phyloP scores from a whole-genome alignment of 1,140 invertebrate genomes.

The Panagrolaimus sp. region DNA sequence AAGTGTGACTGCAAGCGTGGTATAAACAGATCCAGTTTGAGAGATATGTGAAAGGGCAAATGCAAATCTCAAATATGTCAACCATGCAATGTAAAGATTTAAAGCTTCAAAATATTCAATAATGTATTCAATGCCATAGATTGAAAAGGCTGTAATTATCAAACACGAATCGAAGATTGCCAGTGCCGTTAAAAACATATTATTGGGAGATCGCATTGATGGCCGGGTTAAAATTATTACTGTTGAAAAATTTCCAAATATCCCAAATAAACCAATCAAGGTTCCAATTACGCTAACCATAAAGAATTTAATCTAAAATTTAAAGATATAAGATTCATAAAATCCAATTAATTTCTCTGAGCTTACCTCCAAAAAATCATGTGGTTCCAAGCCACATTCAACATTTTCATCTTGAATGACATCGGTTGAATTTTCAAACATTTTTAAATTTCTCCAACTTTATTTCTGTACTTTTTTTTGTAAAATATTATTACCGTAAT shows the following conservation, averaged over 20 bases:
- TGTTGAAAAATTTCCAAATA: slow-evolving; percentile 10
- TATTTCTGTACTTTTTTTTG: too few relatives aligned
- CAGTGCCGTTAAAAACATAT: slow-evolving; percentile 3
- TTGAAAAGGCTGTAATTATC: slow-evolving; percentile 11
- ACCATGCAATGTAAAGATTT: slow-evolving; percentile 71
- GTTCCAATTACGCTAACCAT: background rate
- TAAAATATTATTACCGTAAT: too few relatives aligned
- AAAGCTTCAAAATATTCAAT: slow-evolving; percentile 72
- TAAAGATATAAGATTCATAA: background rate
- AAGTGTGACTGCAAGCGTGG: slow-evolving; percentile 86
- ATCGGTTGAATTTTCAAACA: too few relatives aligned
- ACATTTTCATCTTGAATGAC: background rate
- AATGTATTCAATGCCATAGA: slow-evolving; percentile 65
- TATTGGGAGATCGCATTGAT: background rate
- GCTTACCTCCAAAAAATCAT: slow-evolving; percentile 13
- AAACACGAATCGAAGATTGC: slow-evolving; percentile 13
- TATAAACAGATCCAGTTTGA: slow-evolving; percentile 83
- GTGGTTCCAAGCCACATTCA: slow-evolving; percentile 7
- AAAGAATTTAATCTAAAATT: slow-evolving; percentile 11
- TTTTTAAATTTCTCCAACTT: too few relatives aligned
- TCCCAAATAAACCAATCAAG: background rate
- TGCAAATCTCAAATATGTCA: slow-evolving; percentile 71
- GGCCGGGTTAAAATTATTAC: slow-evolving; percentile 13
- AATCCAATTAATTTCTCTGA: background rate
- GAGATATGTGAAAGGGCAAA: slow-evolving; percentile 80